Evolutionary conservation across 1,140 invertebrate genomes (phyloP).

Genomic region (Cotesia chilonis): DNA sequence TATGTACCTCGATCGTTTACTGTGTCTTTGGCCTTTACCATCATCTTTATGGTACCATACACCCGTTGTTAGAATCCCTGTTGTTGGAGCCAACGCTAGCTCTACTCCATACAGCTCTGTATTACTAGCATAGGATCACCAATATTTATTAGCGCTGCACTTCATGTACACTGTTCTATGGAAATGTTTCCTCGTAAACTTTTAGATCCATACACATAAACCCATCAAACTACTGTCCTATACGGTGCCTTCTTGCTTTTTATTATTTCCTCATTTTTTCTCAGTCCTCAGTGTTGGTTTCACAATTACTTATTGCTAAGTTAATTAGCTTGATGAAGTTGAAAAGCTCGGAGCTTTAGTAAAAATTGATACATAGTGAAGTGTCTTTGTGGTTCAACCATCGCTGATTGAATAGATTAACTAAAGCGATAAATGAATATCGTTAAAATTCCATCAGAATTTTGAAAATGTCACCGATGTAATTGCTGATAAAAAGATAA

Average conservation of each 20-base stretch:
- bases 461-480: conserved; percentile 4
- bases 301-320: too few species aligned
- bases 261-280: too few species aligned
- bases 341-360: too few species aligned
- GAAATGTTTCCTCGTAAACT: conserved; percentile 23
- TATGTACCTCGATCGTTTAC: background rate
- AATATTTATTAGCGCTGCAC: conserved; percentile 24
- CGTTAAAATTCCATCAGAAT: conserved; percentile 19
- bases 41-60: background rate
- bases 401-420: background rate
- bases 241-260: background rate
- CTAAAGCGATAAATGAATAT: conserved; percentile 20
- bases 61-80: too few species aligned
- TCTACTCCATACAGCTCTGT: background rate
- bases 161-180: conserved; percentile 19
- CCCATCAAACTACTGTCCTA: conserved; percentile 7
- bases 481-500: conserved; percentile 17
- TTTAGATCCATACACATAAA: background rate
- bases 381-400: background rate
- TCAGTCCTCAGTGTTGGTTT: too few species aligned
- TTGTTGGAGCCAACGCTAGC: background rate
- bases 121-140: conserved; percentile 3
- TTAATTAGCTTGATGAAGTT: too few species aligned
- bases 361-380: too few species aligned
- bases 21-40: conserved; percentile 1